phyloP scores from a whole-genome alignment of 2,888 invertebrate genomes.

The Andrena praecox region DNA sequence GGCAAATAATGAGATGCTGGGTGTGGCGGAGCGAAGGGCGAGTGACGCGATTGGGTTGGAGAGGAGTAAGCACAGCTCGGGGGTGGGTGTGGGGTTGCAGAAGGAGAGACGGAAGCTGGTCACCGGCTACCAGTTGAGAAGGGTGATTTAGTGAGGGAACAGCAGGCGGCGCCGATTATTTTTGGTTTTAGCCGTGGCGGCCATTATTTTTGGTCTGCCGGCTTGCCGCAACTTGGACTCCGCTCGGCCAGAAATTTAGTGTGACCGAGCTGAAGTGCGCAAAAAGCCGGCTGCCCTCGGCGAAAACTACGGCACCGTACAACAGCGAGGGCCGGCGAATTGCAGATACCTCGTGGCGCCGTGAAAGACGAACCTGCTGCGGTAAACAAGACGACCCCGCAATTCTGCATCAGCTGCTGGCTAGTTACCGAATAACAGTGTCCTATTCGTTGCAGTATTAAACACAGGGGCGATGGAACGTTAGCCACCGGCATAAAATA shows the following conservation, averaged over 20 bases:
- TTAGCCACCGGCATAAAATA: not conserved
- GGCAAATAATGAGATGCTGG: conserved; percentile 79
- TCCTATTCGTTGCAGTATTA: conserved; percentile 2
- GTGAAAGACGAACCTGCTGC: conserved; percentile 35
- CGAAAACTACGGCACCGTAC: conserved; percentile 47
- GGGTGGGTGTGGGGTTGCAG: conserved; percentile 42
- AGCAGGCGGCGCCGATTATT: conserved; percentile 83
- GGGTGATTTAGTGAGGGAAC: conserved; percentile 80
- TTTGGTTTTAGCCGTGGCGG: conserved; percentile 80
- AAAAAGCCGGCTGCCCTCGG: conserved; percentile 63
- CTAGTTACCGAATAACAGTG: not conserved
- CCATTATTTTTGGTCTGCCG: conserved; percentile 78
- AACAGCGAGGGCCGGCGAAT: conserved; percentile 50
- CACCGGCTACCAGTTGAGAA: conserved; percentile 72
- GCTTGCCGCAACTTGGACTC: conserved; percentile 68
- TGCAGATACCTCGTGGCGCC: conserved; percentile 35
- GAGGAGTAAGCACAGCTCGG: conserved; percentile 15
- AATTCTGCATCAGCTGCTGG: conserved; percentile 31
- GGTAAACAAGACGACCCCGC: conserved; percentile 13
- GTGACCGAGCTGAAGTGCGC: conserved; percentile 68
- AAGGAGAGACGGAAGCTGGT: conserved; percentile 70
- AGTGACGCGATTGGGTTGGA: conserved; percentile 47
- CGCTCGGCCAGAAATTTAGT: conserved; percentile 72
- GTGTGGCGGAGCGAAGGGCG: conserved; percentile 44
- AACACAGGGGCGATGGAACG: not conserved